These are phyloP conservation scores for Whitmania pigra DNA, from an alignment of 1,140 invertebrate genomes.

Conservation along the genomic window DNA sequence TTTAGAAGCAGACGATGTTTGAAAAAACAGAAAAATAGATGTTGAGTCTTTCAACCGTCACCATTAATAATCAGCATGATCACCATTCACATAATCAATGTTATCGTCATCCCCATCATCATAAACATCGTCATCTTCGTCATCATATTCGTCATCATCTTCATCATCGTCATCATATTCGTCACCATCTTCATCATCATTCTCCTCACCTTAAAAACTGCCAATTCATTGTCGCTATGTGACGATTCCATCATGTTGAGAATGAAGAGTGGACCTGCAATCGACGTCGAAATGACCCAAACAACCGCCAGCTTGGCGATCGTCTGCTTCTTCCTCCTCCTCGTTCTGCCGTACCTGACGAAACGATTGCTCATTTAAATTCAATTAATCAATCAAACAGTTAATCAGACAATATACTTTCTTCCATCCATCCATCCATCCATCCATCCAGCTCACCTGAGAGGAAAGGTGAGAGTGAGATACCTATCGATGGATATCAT, in stretches of 20 bases:
- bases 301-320: conserved; percentile 70
- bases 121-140: background rate
- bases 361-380: background rate
- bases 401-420: background rate
- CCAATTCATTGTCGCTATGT: background rate
- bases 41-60: background rate
- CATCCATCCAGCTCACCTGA: conserved; percentile 51
- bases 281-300: conserved; percentile 69
- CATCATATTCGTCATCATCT: background rate
- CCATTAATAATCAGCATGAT: background rate
- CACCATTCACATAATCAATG: background rate
- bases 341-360: conserved; percentile 14
- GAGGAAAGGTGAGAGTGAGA: conserved; percentile 62
- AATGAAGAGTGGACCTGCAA: conserved; percentile 68
- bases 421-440: background rate
- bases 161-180: background rate
- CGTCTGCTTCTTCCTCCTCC: conserved; percentile 40
- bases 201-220: background rate
- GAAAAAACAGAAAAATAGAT: background rate
- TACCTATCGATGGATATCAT: conserved; percentile 71
- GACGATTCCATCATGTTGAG: conserved; percentile 54
- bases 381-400: background rate
- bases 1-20: background rate
- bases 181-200: background rate
- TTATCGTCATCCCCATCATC: background rate